Evolutionary conservation across 2,113 vertebrate species (phyloP).

Genomic region (Lasiurus borealis): DNA sequence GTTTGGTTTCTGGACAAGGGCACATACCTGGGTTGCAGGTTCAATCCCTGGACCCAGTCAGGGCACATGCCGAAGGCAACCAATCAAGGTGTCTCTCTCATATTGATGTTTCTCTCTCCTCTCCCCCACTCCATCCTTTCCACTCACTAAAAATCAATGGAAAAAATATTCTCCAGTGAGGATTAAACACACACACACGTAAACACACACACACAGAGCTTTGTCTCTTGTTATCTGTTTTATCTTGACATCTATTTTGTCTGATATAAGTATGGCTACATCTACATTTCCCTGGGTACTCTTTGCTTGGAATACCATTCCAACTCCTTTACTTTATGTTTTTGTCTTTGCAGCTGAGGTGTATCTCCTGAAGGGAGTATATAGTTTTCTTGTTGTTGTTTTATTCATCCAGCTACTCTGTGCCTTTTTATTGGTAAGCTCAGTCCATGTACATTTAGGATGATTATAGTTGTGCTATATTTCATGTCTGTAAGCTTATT

Average conservation of each 20-base stretch:
- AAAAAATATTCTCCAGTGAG: too few relatives aligned
- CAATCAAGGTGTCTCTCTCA: too few relatives aligned
- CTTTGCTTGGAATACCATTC: background rate
- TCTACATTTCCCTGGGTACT: background rate
- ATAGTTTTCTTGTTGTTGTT: background rate
- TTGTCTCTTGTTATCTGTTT: too few relatives aligned
- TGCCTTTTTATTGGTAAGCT: background rate
- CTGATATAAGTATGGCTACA: background rate
- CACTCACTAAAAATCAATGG: too few relatives aligned
- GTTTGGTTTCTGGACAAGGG: too few relatives aligned
- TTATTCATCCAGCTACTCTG: background rate
- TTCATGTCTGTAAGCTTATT: background rate
- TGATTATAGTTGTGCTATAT: background rate
- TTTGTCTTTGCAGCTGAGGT: background rate
- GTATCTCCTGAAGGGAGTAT: background rate
- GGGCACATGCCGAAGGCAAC: too few relatives aligned
- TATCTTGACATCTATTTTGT: background rate
- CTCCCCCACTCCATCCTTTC: too few relatives aligned
- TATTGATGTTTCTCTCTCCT: too few relatives aligned
- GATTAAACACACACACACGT: too few relatives aligned
- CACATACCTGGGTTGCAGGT: too few relatives aligned
- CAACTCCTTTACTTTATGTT: background rate
- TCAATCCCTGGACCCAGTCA: too few relatives aligned
- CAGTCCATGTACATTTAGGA: background rate
- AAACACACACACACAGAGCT: too few relatives aligned